Percentiles rank a stretch among this genome's conserved stretches.
phyloP scores from a whole-genome alignment of 2,888 invertebrate genomes.

The Drosophila paucipuncta region DNA sequence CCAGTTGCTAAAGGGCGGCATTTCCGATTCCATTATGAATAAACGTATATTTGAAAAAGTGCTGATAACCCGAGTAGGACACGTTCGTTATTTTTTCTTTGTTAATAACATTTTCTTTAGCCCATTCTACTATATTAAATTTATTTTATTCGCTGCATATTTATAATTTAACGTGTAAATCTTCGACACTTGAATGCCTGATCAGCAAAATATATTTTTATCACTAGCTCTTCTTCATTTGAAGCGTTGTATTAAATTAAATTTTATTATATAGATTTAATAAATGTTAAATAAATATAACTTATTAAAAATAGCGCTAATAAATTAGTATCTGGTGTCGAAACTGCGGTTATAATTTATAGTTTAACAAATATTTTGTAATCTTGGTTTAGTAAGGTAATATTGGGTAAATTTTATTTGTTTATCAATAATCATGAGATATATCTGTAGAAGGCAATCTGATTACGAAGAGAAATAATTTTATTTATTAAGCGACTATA shows the following conservation, averaged over 20 bases:
- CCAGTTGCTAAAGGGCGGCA: background rate
- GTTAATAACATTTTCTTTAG: background rate
- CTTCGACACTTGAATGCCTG: background rate
- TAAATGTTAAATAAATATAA: background rate
- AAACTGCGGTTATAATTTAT: background rate
- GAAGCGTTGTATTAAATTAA: background rate
- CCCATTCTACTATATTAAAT: background rate
- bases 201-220: background rate
- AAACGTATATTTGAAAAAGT: background rate
- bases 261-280: background rate
- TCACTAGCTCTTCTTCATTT: too few species aligned
- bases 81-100: background rate
- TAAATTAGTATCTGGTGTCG: background rate
- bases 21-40: background rate
- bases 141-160: background rate
- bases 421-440: background rate
- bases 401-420: background rate
- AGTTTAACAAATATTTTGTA: background rate
- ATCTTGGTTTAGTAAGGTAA: background rate
- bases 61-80: background rate
- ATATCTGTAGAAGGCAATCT: background rate
- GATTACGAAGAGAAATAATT: background rate
- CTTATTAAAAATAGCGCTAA: background rate
- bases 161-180: background rate
- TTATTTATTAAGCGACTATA: background rate